These are phyloP conservation scores for Drosophila anomalata DNA, from an alignment of 2,888 invertebrate species.

Conservation along the genomic window DNA sequence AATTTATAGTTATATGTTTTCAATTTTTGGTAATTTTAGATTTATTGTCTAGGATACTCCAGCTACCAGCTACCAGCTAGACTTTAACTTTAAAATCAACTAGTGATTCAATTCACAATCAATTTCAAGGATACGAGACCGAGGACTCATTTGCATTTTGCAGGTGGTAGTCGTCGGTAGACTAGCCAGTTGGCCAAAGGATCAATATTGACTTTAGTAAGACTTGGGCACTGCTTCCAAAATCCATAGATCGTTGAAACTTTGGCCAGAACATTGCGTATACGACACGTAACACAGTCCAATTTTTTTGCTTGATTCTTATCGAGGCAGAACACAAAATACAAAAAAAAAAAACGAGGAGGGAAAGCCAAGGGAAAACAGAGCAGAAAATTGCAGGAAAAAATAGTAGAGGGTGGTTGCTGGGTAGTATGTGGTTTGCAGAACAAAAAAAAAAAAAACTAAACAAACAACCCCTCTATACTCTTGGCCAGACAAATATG, in stretches of 20 bases:
- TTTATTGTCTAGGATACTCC: slow-evolving; percentile 3
- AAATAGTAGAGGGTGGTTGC: not conserved
- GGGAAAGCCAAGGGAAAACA: not conserved
- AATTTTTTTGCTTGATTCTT: slow-evolving; percentile 22
- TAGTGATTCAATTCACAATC: not conserved
- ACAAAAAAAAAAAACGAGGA: not conserved
- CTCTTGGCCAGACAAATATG: slow-evolving; percentile 25
- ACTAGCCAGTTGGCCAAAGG: slow-evolving; percentile 5
- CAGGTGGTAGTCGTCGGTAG: not conserved
- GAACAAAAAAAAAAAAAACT: slow-evolving; percentile 15
- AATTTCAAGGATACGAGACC: not conserved
- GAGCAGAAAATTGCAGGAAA: not conserved
- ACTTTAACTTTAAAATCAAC: too few species aligned
- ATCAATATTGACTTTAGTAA: slow-evolving; percentile 30
- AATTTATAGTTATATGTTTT: not conserved
- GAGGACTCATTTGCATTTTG: slow-evolving; percentile 18
- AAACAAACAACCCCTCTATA: slow-evolving; percentile 26
- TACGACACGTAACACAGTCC: slow-evolving; percentile 25
- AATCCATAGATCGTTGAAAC: slow-evolving; percentile 29
- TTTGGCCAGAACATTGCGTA: slow-evolving; percentile 31
- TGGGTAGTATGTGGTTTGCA: not conserved
- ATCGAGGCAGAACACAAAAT: slow-evolving; percentile 13
- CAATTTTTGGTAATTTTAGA: not conserved
- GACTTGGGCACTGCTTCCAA: slow-evolving; percentile 12
- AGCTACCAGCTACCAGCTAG: too few species aligned